These are phyloP conservation scores for Spicauda simplicius DNA, from an alignment of 2,888 invertebrate species.

Conservation along the genomic window DNA sequence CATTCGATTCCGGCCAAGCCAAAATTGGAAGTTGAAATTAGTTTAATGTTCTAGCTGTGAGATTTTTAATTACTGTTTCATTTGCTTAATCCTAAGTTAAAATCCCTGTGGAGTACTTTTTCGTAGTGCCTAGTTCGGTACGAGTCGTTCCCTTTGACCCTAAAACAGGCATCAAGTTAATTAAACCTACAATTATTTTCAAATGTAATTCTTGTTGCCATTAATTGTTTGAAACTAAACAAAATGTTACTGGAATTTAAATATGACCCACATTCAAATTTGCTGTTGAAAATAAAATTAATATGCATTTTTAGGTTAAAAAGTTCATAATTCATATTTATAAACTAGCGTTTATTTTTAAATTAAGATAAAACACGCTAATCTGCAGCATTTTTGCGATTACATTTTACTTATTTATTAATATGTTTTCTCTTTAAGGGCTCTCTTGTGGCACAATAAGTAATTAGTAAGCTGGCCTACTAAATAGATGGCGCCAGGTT, in stretches of 20 bases:
- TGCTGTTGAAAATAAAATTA: constrained; percentile 1
- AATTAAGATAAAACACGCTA: neutral
- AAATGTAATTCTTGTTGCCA: neutral
- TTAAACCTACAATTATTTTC: neutral
- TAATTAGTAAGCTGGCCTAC: too few species aligned
- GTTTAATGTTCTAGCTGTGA: too few species aligned
- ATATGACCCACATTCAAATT: constrained; percentile 16
- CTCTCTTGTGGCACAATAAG: neutral
- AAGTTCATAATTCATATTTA: constrained; percentile 6
- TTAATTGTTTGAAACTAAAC: neutral
- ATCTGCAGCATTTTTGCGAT: neutral
- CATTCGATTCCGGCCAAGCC: too few species aligned
- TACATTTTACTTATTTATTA: neutral
- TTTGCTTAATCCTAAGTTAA: too few species aligned
- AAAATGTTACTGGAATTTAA: constrained; percentile 1
- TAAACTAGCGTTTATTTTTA: constrained; percentile 11
- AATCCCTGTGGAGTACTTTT: too few species aligned
- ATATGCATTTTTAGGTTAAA: neutral
- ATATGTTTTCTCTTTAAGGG: neutral
- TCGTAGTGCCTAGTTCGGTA: too few species aligned
- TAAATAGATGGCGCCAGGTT: too few species aligned
- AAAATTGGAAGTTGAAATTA: too few species aligned
- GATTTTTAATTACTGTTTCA: too few species aligned
- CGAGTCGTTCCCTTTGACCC: too few species aligned
- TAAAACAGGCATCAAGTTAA: neutral